phyloP scores from a whole-genome alignment of 2,797 vertebrate genomes.

The Ciconia nigra region DNA sequence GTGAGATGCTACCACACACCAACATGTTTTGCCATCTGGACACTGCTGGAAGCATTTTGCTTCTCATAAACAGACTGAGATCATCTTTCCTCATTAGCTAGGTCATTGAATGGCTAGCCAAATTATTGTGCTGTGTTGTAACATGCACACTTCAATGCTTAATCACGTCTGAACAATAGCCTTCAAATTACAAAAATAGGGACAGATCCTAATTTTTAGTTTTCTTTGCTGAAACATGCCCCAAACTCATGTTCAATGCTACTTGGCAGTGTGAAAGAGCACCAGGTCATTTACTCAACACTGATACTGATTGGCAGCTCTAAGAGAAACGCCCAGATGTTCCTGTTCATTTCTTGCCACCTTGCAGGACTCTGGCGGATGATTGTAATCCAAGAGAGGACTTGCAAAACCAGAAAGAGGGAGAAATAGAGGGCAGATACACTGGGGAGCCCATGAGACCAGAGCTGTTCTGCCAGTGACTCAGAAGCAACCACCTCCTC shows the following conservation, averaged over 20 bases:
- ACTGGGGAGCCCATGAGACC: not conserved
- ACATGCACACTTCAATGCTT: not conserved
- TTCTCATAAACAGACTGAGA: not conserved
- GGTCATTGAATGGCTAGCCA: not conserved
- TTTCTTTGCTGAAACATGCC: not conserved
- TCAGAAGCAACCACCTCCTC: not conserved
- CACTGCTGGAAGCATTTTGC: not conserved
- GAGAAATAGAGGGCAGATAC: not conserved
- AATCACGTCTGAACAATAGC: not conserved
- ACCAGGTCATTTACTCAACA: not conserved
- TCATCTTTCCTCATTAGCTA: not conserved
- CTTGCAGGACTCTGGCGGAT: not conserved
- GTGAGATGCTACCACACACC: not conserved
- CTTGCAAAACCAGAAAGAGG: not conserved
- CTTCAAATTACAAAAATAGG: not conserved
- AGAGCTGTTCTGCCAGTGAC: not conserved
- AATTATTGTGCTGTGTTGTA: not conserved
- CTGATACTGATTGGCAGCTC: not conserved
- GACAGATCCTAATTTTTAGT: not conserved
- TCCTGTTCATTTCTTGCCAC: not conserved
- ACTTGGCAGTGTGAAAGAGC: not conserved
- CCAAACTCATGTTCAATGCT: not conserved
- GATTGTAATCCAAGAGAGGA: not conserved
- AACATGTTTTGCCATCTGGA: slow-evolving; percentile 1
- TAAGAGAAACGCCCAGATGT: not conserved